Percentiles rank a stretch among this genome's conserved stretches.
Conservation (phyloP, 2,113 vertebrate species). For the Nothoprocta pentlandii region DNA sequence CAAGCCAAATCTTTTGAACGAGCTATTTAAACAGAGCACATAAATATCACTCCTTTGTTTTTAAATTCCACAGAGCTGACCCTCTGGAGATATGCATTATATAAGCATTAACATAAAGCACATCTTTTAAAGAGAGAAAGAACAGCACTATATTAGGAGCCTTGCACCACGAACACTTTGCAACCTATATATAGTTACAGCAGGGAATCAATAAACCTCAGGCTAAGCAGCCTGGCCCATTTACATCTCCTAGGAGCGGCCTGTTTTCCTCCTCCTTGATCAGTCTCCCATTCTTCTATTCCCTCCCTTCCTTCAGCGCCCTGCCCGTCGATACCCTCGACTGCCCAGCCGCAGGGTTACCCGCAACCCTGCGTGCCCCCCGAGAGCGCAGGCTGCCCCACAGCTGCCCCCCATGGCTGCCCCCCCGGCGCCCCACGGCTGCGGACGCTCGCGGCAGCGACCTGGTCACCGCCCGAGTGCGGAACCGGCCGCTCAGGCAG, state of each 20-base stretch:
- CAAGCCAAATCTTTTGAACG: not conserved
- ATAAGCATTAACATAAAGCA: not conserved
- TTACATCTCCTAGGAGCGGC: accelerated
- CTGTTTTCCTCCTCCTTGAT: not conserved
- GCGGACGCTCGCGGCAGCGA: not conserved
- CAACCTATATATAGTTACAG: not conserved
- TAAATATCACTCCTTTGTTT: not conserved
- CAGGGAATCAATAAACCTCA: not conserved
- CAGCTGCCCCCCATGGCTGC: not conserved
- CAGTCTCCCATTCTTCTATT: not conserved
- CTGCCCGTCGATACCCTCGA: not conserved
- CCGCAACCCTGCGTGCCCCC: accelerated
- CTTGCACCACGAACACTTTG: not conserved
- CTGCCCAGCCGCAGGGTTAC: too few species aligned
- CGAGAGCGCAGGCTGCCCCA: not conserved
- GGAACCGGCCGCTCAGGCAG: not conserved
- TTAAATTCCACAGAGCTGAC: not conserved
- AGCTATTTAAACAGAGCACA: not conserved
- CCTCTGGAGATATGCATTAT: not conserved
- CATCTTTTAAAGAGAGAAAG: not conserved
- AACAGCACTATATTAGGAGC: not conserved
- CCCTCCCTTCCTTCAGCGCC: not conserved
- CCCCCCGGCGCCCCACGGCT: not conserved
- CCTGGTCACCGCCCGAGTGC: not conserved
- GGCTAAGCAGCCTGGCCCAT: not conserved